These are phyloP conservation scores for Himalopsyche anomala DNA, from an alignment of 2,888 invertebrate genomes.

Conservation along the genomic window DNA sequence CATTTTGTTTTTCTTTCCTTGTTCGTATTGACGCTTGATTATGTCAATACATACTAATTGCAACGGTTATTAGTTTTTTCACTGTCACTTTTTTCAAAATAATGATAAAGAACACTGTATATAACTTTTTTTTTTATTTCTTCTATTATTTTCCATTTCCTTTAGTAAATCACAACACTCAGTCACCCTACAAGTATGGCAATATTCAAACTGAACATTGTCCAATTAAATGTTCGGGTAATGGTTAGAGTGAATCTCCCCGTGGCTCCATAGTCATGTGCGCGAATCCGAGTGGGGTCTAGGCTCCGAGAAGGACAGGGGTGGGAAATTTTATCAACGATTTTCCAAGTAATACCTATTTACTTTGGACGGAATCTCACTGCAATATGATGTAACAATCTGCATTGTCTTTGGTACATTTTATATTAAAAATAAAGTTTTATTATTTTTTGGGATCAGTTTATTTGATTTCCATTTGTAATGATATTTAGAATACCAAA, in stretches of 20 bases:
- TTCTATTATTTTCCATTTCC: too few relatives aligned
- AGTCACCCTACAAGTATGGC: not conserved
- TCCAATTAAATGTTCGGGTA: constrained; percentile 28
- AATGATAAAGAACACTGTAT: too few relatives aligned
- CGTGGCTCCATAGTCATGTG: constrained; percentile 27
- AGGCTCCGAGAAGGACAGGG: not conserved
- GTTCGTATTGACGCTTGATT: too few relatives aligned
- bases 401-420: not conserved
- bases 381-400: constrained; percentile 10
- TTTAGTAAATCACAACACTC: not conserved
- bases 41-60: too few relatives aligned
- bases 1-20: too few relatives aligned
- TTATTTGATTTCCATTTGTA: too few relatives aligned
- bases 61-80: too few relatives aligned
- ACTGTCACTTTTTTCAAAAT: too few relatives aligned
- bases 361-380: not conserved
- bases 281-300: not conserved
- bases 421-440: too few relatives aligned
- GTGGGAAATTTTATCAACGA: not conserved
- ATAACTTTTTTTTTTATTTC: too few relatives aligned
- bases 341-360: not conserved
- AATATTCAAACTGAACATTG: constrained; percentile 31
- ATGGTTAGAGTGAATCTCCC: not conserved
- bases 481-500: too few relatives aligned
- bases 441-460: too few relatives aligned